A percentile compares a stretch with the other conserved stretches of the same genome.
Conservation (phyloP, 2,888 invertebrate genomes). For the Eretmocerus hayati region DNA sequence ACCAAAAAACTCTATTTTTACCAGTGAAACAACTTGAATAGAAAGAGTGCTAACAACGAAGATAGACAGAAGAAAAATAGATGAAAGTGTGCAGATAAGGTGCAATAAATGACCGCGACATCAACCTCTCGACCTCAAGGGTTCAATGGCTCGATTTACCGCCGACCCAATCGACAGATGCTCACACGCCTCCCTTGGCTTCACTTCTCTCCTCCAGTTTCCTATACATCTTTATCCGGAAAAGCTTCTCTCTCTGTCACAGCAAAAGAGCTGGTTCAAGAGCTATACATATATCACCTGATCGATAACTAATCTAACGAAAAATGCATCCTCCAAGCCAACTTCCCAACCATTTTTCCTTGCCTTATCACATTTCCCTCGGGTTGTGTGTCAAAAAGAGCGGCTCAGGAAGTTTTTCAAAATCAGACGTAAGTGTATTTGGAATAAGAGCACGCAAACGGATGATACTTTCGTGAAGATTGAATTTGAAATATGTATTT, state of each 20-base stretch:
- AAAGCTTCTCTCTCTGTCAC: conserved; percentile 5
- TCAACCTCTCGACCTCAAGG: conserved; percentile 17
- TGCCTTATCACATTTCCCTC: neutral
- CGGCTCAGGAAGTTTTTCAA: neutral
- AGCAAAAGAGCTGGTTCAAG: too few relatives aligned
- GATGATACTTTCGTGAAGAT: too few relatives aligned
- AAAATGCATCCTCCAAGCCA: conserved; percentile 9
- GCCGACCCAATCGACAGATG: conserved; percentile 24
- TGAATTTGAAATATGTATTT: too few relatives aligned
- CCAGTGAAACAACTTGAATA: too few relatives aligned
- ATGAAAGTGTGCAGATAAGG: conserved; percentile 26
- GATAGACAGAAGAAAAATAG: conserved; percentile 3
- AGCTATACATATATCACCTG: too few relatives aligned
- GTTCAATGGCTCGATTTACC: conserved; percentile 18
- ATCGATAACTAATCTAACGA: conserved; percentile 15
- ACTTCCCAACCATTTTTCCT: neutral
- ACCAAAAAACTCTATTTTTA: too few relatives aligned
- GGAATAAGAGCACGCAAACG: neutral
- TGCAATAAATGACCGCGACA: conserved; percentile 24
- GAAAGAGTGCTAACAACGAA: neutral
- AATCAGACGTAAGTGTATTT: neutral
- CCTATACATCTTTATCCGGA: conserved; percentile 6
- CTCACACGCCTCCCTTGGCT: conserved; percentile 6
- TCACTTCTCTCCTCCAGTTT: conserved; percentile 6
- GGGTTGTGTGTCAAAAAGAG: too few relatives aligned